Conservation (phyloP, 2,797 vertebrate species). For the Artibeus jamaicensis region DNA sequence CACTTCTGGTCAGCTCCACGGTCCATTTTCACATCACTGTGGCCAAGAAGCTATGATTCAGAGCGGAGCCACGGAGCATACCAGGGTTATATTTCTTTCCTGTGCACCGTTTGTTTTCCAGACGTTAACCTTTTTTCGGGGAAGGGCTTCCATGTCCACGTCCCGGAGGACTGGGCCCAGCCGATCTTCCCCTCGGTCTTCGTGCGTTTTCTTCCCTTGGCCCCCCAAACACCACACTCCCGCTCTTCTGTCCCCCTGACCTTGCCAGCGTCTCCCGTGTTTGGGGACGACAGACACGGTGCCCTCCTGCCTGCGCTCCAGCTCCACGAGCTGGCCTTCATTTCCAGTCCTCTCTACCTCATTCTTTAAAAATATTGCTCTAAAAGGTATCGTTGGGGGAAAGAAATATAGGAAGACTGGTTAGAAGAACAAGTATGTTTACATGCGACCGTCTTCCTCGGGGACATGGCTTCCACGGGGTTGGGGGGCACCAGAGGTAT, state of each 20-base stretch:
- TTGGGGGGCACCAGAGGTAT: neutral
- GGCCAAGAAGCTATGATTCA: neutral
- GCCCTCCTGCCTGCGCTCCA: neutral
- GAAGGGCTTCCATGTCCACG: neutral
- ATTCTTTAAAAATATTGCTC: neutral
- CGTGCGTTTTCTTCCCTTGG: too few relatives aligned
- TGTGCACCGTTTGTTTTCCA: neutral
- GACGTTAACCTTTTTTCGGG: neutral
- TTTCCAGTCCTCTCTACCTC: neutral
- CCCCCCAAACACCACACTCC: fast-evolving
- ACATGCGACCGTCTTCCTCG: neutral
- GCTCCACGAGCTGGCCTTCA: neutral
- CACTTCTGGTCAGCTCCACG: neutral
- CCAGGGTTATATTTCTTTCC: neutral
- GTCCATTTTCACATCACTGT: neutral
- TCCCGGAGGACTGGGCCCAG: neutral
- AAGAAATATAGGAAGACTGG: neutral
- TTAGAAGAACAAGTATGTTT: neutral
- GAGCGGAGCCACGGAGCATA: neutral
- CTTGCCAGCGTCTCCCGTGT: neutral
- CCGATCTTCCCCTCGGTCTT: neutral
- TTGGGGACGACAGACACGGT: fast-evolving
- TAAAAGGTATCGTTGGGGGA: neutral
- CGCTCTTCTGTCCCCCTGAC: neutral
- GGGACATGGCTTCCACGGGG: neutral